Evolutionary conservation across 2,888 invertebrate genomes (phyloP).

Genomic region (Diachrysia chrysitis): DNA sequence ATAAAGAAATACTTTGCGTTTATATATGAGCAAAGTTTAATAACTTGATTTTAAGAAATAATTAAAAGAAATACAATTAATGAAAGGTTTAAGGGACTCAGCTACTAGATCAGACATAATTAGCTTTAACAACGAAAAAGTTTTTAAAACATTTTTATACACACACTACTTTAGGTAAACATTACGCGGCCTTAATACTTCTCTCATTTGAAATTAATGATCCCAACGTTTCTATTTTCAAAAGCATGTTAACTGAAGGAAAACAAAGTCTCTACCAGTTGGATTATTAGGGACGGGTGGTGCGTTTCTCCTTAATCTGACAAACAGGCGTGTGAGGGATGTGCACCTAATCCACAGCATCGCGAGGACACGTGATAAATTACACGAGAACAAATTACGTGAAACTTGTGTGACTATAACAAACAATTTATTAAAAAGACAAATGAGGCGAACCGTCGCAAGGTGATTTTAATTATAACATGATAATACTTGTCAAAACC

Average conservation of each 20-base stretch:
- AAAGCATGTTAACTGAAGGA: not conserved
- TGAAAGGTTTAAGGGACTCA: slow-evolving; percentile 5
- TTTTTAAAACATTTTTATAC: too few relatives aligned
- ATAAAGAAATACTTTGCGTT: too few relatives aligned
- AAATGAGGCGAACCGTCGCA: slow-evolving; percentile 70
- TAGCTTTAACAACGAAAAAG: not conserved
- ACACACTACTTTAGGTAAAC: not conserved
- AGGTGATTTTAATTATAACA: slow-evolving; percentile 77
- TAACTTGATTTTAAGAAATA: too few relatives aligned
- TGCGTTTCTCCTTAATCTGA: slow-evolving; percentile 67
- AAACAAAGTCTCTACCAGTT: slow-evolving; percentile 18
- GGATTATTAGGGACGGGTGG: slow-evolving; percentile 43
- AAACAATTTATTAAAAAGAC: slow-evolving; percentile 84
- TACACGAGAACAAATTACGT: slow-evolving; percentile 80
- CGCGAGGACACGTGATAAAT: slow-evolving; percentile 80
- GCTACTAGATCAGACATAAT: not conserved
- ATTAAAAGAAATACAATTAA: slow-evolving; percentile 11
- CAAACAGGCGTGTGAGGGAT: slow-evolving; percentile 72
- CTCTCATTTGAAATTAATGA: not conserved
- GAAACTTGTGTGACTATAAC: slow-evolving; percentile 77
- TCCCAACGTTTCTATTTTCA: not conserved
- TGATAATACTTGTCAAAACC: slow-evolving; percentile 62
- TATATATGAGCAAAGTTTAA: not conserved
- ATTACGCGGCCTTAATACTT: not conserved
- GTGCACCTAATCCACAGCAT: slow-evolving; percentile 76